Evolutionary conservation across 2,113 vertebrate species (phyloP), one percentile per base, ranked within the genome.

Genomic region (Notarius quadriscutis): DNA sequence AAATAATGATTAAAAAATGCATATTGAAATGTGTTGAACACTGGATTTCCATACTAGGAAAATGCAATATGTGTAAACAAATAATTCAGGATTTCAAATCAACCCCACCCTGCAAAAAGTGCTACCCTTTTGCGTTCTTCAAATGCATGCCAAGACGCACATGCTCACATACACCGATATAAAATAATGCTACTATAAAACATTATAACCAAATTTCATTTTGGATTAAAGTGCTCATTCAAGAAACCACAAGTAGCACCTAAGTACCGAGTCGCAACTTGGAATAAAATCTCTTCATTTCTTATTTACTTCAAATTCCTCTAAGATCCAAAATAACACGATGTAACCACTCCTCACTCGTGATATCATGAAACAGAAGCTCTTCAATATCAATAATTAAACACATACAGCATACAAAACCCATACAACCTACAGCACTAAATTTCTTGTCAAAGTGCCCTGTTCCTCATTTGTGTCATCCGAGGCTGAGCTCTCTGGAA

Each of bases 401-500:
- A 57, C 58, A 85, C 60, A 71, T 57, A 22, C 84, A 50, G 67
- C 50, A 87, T 51, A 86, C 11, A 27, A 78, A 30, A 71, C 25
- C 71, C 34, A 41, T 25, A 20, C 57, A 60, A 60, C 48, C 65
- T 62, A n/a, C 69, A 78, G 65, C 84, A 62, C 18, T 75, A 25
- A 83, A 71, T 78, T 82, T 62, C 85, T 62, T 34, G 57, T 87
- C 11, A 75, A 15, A 10, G 77, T 75, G 62, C 74, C 48, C 82
- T 71, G 55, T 65, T 79, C 60, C 95, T 95, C 95, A 97, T 96
- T 96, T 95, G 94, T 96, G 95, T 96, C 95, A 96, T 96, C 96
- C 95, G 95, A 96, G 95, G 95, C 97, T 95, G 95, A 94, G 96
- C 96, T 97, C 96, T 97, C 96, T 95, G 96, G 95, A 97, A 97